Percentiles rank a stretch among this genome's conserved stretches.
Conservation (phyloP, 1,140 invertebrate genomes). For the Atta texana region DNA sequence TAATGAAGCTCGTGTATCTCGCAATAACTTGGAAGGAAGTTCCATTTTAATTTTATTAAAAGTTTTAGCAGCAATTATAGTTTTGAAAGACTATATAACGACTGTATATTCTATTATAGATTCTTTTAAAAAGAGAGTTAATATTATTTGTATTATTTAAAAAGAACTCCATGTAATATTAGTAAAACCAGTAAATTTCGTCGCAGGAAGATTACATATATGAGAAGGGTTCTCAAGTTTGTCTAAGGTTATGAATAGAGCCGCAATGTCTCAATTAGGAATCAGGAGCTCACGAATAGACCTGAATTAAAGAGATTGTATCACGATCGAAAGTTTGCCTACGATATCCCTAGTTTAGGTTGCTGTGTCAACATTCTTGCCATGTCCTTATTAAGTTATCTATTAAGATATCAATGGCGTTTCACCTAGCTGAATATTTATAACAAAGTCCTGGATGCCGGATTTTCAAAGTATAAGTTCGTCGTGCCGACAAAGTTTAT, state of each 20-base stretch:
- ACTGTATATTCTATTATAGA: background rate
- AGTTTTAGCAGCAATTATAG: background rate
- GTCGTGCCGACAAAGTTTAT: background rate
- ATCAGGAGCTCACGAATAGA: constrained; percentile 19
- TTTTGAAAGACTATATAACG: background rate
- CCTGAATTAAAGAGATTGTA: constrained; percentile 21
- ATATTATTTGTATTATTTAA: background rate
- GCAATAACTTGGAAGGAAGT: background rate
- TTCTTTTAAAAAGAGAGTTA: background rate
- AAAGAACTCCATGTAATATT: background rate
- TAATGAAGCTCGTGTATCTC: background rate
- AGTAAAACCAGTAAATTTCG: background rate
- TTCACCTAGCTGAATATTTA: constrained; percentile 21
- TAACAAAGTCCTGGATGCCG: background rate
- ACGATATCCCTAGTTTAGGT: background rate
- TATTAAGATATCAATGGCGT: background rate
- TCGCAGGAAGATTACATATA: background rate
- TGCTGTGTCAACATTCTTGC: background rate
- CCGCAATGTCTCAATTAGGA: constrained; percentile 22
- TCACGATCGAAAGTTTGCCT: background rate
- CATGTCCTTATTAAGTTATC: background rate
- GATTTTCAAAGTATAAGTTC: background rate
- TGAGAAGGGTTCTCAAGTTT: background rate
- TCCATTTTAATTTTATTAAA: background rate
- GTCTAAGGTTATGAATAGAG: background rate